Evolutionary conservation across 2,888 invertebrate species (phyloP), one percentile per base, ranked within the genome.

Genomic region (Matsumyia berberina): DNA sequence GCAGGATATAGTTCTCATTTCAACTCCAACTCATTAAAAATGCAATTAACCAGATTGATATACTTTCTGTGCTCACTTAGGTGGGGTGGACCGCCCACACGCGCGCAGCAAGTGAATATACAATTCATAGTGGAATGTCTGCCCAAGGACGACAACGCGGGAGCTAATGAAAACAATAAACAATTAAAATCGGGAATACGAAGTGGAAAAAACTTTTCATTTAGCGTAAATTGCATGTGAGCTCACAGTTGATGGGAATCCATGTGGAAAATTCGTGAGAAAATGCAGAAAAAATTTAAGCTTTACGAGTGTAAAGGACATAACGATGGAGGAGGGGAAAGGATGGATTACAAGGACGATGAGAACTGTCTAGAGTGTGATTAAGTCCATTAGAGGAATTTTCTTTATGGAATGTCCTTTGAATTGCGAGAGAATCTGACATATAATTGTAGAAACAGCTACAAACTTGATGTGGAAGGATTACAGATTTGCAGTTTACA

Each of bases 31-130:
- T 81, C 81, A 76, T 81, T 81, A 81, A 81, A 81, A 81, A 81
- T 76, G 69, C 76, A 81, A 81, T 76, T 81, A 81, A 81, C 69
- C 81, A 76, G 81, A 81, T 76, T 81, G 81, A 76, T 81, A 64
- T 39, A 37, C 44, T 62, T 29, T 55, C 35, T 66, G 49, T 42
- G 31, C 62, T 72, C 39, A 79, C 46, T 72, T 72, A 51, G 51
- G 37, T 24, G 24, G 24, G 24, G 24, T 24, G 24, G 24, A 24
- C 1, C 24, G 4, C n/a, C 24, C 8, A 8, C 53, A 11, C 33
- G 33, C 11, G 8, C 7, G 12, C 19, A 12, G 17, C 1, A 24
- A 29, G 44, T 70, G 53, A 24, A 33, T 42, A 42, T 12, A 53
- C 0, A 60, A 11, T 15, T 31, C 15, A 31, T 15, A n/a, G 33